These are phyloP conservation scores for Ramazzottius varieornatus DNA, from an alignment of 2,888 invertebrate species.

Conservation along the genomic window DNA sequence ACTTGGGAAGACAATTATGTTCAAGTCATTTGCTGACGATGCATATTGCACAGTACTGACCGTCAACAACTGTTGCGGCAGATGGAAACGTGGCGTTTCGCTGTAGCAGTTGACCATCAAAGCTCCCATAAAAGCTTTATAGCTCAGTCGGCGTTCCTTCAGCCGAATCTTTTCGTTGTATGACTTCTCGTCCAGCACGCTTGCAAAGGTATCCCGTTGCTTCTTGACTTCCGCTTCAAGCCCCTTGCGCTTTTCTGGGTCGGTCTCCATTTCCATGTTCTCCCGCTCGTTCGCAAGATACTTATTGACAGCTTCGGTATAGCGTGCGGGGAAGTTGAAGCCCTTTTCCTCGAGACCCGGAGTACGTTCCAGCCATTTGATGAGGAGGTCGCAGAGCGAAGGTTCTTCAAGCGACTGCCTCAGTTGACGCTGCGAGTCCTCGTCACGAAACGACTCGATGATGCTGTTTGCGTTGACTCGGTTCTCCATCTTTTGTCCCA, in stretches of 20 bases:
- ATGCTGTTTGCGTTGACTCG: slow-evolving; percentile 78
- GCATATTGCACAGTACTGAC: too few relatives aligned
- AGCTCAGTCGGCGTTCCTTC: slow-evolving; percentile 51
- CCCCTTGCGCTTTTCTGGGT: slow-evolving; percentile 35
- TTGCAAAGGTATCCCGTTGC: slow-evolving; percentile 22
- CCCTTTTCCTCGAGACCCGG: slow-evolving; percentile 56
- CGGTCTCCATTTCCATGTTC: slow-evolving; percentile 27
- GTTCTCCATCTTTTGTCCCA: slow-evolving; percentile 40
- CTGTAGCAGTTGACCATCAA: slow-evolving; percentile 91
- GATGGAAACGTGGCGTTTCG: slow-evolving; percentile 87
- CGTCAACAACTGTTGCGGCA: slow-evolving; percentile 78
- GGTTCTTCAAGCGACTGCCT: slow-evolving; percentile 52
- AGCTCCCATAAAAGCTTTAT: slow-evolving; percentile 77
- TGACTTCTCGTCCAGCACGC: slow-evolving; percentile 28
- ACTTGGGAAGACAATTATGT: too few relatives aligned
- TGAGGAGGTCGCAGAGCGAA: slow-evolving; percentile 51
- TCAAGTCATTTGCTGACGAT: too few relatives aligned
- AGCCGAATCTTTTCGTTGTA: not conserved
- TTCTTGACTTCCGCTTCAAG: slow-evolving; percentile 25
- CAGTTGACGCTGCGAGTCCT: slow-evolving; percentile 32
- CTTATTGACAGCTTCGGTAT: slow-evolving; percentile 31
- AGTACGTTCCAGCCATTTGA: slow-evolving; percentile 61
- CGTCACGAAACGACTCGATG: slow-evolving; percentile 35
- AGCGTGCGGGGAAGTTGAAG: slow-evolving; percentile 84
- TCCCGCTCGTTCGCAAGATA: slow-evolving; percentile 32